A percentile compares a stretch with the other conserved stretches of the same genome.
phyloP scores from a whole-genome alignment of 2,113 vertebrate species.

The Centrocercus urophasianus region DNA sequence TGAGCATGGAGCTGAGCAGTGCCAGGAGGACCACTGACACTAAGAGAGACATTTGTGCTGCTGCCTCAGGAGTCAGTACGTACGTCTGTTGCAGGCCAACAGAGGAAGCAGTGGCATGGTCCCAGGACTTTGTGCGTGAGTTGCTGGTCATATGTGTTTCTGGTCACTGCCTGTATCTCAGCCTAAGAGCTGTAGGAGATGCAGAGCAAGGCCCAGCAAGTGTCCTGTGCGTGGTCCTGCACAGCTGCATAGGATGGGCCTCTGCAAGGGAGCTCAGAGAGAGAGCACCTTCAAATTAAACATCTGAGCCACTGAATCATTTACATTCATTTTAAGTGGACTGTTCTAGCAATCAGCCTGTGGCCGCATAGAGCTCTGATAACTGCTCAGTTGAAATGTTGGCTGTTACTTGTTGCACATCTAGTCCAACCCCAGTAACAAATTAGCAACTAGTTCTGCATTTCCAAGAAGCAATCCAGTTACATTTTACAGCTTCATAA shows the following conservation, averaged over 20 bases:
- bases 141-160: background rate
- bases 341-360: background rate
- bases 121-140: background rate
- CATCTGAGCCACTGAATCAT: background rate
- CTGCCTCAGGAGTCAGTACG: background rate
- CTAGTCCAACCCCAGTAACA: background rate
- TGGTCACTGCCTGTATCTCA: accelerated
- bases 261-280: background rate
- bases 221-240: background rate
- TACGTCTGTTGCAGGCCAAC: background rate
- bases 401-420: background rate
- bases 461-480: background rate
- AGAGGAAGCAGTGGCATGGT: background rate
- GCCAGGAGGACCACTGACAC: background rate
- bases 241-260: background rate
- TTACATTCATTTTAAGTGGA: background rate
- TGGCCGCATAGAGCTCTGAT: background rate
- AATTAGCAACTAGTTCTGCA: background rate
- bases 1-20: accelerated
- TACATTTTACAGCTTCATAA: background rate
- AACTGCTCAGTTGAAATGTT: background rate
- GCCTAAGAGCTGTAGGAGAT: background rate
- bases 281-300: background rate
- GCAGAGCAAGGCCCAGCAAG: background rate
- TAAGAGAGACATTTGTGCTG: accelerated